Evolutionary conservation across 1,140 invertebrate species (phyloP), one percentile per base, ranked within the genome.

Genomic region (Thaumatotibia leucotreta): DNA sequence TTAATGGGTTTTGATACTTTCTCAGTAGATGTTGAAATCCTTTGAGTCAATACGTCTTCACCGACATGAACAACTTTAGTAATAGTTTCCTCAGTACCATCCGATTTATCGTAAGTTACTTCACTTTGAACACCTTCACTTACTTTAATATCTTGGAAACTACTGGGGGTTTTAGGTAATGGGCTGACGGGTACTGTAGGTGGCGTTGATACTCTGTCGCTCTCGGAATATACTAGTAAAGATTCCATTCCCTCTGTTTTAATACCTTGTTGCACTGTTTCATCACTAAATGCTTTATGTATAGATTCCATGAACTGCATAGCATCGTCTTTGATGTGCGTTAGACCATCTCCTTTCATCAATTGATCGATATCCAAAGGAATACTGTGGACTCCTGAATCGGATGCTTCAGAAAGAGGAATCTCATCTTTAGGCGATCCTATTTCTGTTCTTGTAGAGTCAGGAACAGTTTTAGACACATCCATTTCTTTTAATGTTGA

Each of bases 181-280:
- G 92, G 92, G 79, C 92, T 93, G 4, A 92, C 92, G 45, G 92
- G 92, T n/a, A 91, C 92, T 32, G 92, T 93, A 32, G 92, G 92
- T 66, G 92, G 92, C 22, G 92, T 93, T 22, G 90, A 89, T 24
- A 88, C 86, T 67, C 92, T 84, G 29, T 89, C 84, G 45, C 74
- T 66, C 32, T 86, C 75, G 31, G 82, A 72, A 23, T 65, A 69
- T 1, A 80, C 69, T 4, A 69, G 61, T 17, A 83, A 32, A 5
- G 76, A 73, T 54, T 84, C 84, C 17, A 86, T 32, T 24, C 63
- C 74, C 74, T 89, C 88, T 11, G 80, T 79, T 72, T 85, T 89
- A 14, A 91, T 91, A 27, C 84, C 86, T 75, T 89, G 87, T 66
- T 89, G 86, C 24, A 89, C 76, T 33, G 62, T 66, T 58, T 88